Conservation (phyloP, 64 coral and sea anemone species). For the Platygyra sinensis region DNA sequence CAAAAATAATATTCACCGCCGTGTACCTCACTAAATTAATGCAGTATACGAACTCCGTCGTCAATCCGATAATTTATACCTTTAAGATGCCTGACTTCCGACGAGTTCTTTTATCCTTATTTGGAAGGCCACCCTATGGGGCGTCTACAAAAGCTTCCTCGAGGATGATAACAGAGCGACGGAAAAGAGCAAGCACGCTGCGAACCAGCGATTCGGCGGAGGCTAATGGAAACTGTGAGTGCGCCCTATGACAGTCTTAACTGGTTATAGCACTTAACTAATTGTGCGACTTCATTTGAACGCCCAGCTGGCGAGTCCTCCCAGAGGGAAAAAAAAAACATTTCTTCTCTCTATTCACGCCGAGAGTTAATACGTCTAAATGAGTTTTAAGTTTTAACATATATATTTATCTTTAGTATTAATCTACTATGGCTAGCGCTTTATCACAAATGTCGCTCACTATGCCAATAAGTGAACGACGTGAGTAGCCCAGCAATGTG, state of each 20-base stretch:
- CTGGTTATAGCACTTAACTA: background rate
- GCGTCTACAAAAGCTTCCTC: background rate
- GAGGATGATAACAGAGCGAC: slow-evolving; percentile 9
- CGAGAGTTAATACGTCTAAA: no score
- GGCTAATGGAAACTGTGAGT: slow-evolving; percentile 37
- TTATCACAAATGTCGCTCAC: no score
- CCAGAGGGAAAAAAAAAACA: no score
- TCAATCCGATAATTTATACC: slow-evolving; percentile 87
- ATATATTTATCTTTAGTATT: no score
- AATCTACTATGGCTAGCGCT: no score
- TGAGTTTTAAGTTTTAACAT: no score
- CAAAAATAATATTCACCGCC: background rate
- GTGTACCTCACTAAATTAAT: slow-evolving; percentile 74
- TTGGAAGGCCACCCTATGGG: slow-evolving; percentile 3
- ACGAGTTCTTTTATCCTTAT: slow-evolving; percentile 23
- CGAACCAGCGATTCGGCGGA: slow-evolving; percentile 10
- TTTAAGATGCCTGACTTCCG: slow-evolving; percentile 93
- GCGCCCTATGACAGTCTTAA: background rate
- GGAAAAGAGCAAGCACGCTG: slow-evolving; percentile 26
- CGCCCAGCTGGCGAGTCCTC: no score
- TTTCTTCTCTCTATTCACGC: no score
- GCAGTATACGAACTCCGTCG: slow-evolving; percentile 80
- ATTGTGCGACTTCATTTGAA: background rate
- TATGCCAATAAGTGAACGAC: no score
- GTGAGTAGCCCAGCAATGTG: no score